These are phyloP conservation scores for Tetragonula carbonaria DNA, from an alignment of 2,888 invertebrate species.

Conservation along the genomic window DNA sequence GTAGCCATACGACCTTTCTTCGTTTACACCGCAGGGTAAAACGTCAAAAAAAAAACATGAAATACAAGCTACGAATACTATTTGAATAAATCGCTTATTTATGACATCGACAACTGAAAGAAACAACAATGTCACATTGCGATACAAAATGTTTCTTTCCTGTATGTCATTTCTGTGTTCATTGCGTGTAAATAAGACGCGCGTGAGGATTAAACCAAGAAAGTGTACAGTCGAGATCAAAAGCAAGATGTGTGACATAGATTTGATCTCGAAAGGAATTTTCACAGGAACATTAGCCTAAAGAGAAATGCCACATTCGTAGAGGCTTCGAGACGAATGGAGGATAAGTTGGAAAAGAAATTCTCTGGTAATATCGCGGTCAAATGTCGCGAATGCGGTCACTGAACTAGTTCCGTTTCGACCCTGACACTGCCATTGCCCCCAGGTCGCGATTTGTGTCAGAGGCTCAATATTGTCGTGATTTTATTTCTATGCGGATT, in stretches of 20 bases:
- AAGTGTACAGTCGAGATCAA: conserved; percentile 77
- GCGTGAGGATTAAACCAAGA: conserved; percentile 63
- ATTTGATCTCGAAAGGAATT: conserved; percentile 68
- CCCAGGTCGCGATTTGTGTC: conserved; percentile 83
- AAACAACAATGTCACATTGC: neutral
- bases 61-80: neutral
- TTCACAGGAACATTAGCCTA: conserved; percentile 33
- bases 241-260: conserved; percentile 78
- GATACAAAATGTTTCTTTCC: neutral
- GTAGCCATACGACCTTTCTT: conserved; percentile 34
- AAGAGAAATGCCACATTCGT: conserved; percentile 10
- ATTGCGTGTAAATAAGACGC: conserved; percentile 45
- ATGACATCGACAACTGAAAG: neutral
- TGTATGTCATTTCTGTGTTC: conserved; percentile 12
- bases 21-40: conserved; percentile 7
- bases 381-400: conserved; percentile 84
- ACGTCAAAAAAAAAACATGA: conserved; percentile 38
- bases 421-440: conserved; percentile 88
- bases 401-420: conserved; percentile 86
- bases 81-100: neutral
- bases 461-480: conserved; percentile 78
- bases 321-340: conserved; percentile 1
- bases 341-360: conserved; percentile 18
- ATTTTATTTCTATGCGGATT: conserved; percentile 54
- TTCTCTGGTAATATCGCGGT: conserved; percentile 42